A percentile compares a stretch with the other conserved stretches of the same genome.
Evolutionary conservation across 2,888 invertebrate species (phyloP).

Genomic region (Drosophila recens): DNA sequence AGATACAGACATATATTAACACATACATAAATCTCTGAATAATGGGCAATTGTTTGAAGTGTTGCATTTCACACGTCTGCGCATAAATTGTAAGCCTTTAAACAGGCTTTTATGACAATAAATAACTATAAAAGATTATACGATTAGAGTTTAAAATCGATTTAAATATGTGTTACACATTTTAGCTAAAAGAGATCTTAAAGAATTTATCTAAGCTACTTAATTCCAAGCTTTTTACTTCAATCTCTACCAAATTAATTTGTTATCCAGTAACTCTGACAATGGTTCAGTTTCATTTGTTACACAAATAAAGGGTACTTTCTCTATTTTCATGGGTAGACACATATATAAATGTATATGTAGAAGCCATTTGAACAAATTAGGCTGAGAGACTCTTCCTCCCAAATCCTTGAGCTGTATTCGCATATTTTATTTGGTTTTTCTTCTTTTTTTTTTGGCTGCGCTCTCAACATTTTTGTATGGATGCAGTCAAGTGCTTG

Average conservation of each 20-base stretch:
- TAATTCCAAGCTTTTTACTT: background rate
- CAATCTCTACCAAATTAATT: slow-evolving; percentile 15
- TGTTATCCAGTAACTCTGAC: slow-evolving; percentile 22
- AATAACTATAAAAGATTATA: slow-evolving; percentile 1
- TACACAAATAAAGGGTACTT: slow-evolving; percentile 36
- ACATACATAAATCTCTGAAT: slow-evolving; percentile 17
- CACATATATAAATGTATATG: slow-evolving; percentile 1
- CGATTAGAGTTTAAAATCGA: background rate
- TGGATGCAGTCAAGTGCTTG: slow-evolving; percentile 84
- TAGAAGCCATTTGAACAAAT: slow-evolving; percentile 70
- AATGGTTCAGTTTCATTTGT: slow-evolving; percentile 36
- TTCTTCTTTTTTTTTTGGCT: slow-evolving; percentile 27
- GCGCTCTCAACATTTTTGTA: slow-evolving; percentile 63
- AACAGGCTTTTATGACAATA: slow-evolving; percentile 32
- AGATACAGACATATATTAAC: background rate
- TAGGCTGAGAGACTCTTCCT: slow-evolving; percentile 57
- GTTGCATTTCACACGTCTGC: slow-evolving; percentile 60
- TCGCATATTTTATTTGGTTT: slow-evolving; percentile 53
- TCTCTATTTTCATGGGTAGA: slow-evolving; percentile 31
- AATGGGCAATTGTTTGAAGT: slow-evolving; percentile 60
- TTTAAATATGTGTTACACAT: background rate
- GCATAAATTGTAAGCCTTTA: slow-evolving; percentile 41
- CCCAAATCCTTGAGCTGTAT: slow-evolving; percentile 18
- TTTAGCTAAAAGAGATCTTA: background rate
- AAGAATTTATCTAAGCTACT: slow-evolving; percentile 2